Percentiles rank a stretch among this genome's conserved stretches.
phyloP scores from a whole-genome alignment of 1,140 invertebrate genomes.

The Diabrotica undecimpunctata region DNA sequence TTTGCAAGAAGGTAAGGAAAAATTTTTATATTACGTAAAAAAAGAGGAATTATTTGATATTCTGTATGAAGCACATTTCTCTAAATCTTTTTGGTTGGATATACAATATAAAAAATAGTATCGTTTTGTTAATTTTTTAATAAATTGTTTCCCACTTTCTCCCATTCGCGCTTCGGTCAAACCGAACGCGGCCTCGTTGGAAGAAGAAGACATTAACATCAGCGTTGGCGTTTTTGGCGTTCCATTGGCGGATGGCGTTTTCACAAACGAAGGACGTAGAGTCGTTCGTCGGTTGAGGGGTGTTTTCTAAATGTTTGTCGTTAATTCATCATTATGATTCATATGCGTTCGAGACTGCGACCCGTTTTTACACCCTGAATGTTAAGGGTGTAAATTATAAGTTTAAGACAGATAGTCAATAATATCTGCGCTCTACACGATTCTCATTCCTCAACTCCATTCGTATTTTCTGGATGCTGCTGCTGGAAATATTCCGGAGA shows the following conservation, averaged over 20 bases:
- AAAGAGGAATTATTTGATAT: too few relatives aligned
- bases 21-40: too few relatives aligned
- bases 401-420: conserved; percentile 50
- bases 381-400: conserved; percentile 50
- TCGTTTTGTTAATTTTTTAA: too few relatives aligned
- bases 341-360: conserved; percentile 48
- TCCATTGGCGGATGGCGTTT: conserved; percentile 19
- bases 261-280: conserved; percentile 19
- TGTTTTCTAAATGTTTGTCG: conserved; percentile 50
- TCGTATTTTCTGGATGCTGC: background rate
- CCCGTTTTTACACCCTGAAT: conserved; percentile 47
- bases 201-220: background rate
- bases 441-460: conserved; percentile 9
- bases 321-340: conserved; percentile 51
- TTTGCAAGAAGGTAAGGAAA: too few relatives aligned
- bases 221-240: background rate
- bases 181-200: background rate
- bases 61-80: too few relatives aligned
- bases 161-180: background rate
- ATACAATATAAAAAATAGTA: too few relatives aligned
- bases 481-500: background rate
- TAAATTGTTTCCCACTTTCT: background rate
- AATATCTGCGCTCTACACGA: conserved; percentile 38
- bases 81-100: too few relatives aligned
- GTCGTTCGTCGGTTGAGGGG: conserved; percentile 37